Base-by-base conservation (phyloP, 2,797 vertebrate species). In the Cynopterus sphinx region DNA sequence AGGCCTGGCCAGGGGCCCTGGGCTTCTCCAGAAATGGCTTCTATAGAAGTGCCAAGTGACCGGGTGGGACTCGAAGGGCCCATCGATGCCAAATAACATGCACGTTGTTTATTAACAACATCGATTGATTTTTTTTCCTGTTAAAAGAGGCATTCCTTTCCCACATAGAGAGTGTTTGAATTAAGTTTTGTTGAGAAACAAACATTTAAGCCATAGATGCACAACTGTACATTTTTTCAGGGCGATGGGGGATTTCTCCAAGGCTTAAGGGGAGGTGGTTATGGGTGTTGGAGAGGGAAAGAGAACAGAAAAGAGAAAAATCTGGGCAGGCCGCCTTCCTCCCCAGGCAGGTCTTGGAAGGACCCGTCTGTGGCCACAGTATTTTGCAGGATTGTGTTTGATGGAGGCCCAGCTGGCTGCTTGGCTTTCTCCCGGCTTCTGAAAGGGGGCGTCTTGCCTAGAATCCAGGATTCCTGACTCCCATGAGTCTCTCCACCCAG, bases 151-250 rank as follows among this genome's bases (percentile, higher is more conserved):
- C 61, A 15, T 88, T 77, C 43, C 70, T 89, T 87, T 86, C 57
- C 83, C 57, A 70, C 57, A 46, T 1, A 22, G 51, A 65, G 67
- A 86, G 55, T 89, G 84, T 93, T 86, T 96, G 67, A 93, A 61
- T 77, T 79, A 67, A 46, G 57, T 84, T 86, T 91, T 68, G 31
- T 53, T 24, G 53, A 87, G 91, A 96, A 94, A 51, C 53, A 92
- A 79, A 75, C 77, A 61, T 92, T 92, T 71, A 17, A 65, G 63
- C 26, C 33, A 9, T 53, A 24, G 65, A 74, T 3, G 8, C 12
- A 65, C 39, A 63, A 46, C 46, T 19, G 49, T 11, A 26, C 9
- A 46, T 19, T 59, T 84, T n/a, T 33, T 0, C 49, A 49, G 24
- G 12, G 68, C 6, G 65, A 15, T 1, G 33, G 71, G 19, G 17